Conservation (phyloP, 2,888 invertebrate species). For the Parnassius apollo region DNA sequence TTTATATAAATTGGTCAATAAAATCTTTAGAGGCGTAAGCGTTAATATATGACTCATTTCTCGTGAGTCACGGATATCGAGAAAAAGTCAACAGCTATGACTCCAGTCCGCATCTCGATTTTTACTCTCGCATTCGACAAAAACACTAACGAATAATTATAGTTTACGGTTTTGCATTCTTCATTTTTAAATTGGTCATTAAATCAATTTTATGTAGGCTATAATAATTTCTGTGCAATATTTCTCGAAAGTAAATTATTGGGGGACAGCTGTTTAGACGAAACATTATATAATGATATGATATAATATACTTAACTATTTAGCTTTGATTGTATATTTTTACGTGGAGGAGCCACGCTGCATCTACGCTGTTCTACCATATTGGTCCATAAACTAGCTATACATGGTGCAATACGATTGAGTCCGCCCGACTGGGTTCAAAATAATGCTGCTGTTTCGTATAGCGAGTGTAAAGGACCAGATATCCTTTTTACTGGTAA, state of each 20-base stretch:
- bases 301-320: too few relatives aligned
- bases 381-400: too few relatives aligned
- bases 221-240: slow-evolving; percentile 6
- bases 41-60: slow-evolving; percentile 40
- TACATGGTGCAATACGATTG: too few relatives aligned
- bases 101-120: slow-evolving; percentile 23
- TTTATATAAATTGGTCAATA: slow-evolving; percentile 44
- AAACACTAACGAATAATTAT: slow-evolving; percentile 27
- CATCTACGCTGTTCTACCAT: too few relatives aligned
- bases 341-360: too few relatives aligned
- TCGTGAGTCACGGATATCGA: slow-evolving; percentile 44
- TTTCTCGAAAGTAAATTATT: slow-evolving; percentile 12
- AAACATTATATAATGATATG: too few relatives aligned
- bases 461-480: too few relatives aligned
- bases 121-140: slow-evolving; percentile 13
- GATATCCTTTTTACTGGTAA: too few relatives aligned
- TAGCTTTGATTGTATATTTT: too few relatives aligned
- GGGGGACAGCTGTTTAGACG: too few relatives aligned
- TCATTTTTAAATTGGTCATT: neutral
- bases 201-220: neutral
- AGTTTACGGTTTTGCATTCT: slow-evolving; percentile 10
- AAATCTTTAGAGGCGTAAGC: slow-evolving; percentile 42
- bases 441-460: too few relatives aligned
- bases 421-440: too few relatives aligned
- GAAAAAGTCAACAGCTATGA: slow-evolving; percentile 45